Percentiles rank a stretch among this genome's conserved stretches.
These are phyloP conservation scores for Drosophila nigrodunni DNA, from an alignment of 1,140 invertebrate species.

Conservation along the genomic window DNA sequence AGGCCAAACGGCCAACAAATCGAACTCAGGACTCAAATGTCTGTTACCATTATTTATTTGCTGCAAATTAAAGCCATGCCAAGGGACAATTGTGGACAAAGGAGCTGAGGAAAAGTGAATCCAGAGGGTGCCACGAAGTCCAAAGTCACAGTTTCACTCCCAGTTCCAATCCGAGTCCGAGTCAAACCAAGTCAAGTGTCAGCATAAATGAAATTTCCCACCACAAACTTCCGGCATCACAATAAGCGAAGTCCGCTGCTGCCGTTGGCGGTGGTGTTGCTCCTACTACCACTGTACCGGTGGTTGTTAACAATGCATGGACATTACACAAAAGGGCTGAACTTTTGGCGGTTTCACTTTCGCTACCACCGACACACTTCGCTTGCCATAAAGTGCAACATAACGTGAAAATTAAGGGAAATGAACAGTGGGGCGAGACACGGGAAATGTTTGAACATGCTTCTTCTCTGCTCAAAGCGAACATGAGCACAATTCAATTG, in stretches of 20 bases:
- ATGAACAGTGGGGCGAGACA: not conserved
- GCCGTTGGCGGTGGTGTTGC: not conserved
- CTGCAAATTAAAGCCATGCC: constrained; percentile 72
- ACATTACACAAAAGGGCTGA: constrained; percentile 59
- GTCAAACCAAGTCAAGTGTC: constrained; percentile 74
- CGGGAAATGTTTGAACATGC: constrained; percentile 55
- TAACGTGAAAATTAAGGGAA: constrained; percentile 40
- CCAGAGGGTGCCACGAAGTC: not conserved
- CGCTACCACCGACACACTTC: constrained; percentile 49
- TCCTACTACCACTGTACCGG: constrained; percentile 3
- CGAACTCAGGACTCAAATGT: constrained; percentile 60
- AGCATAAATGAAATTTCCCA: constrained; percentile 83
- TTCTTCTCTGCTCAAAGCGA: constrained; percentile 32
- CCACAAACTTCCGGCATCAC: constrained; percentile 74
- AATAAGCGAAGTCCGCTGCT: constrained; percentile 19
- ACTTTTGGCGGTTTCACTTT: constrained; percentile 74
- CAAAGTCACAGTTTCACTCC: not conserved
- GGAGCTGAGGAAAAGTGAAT: constrained; percentile 6
- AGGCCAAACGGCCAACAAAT: constrained; percentile 67
- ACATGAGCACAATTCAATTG: constrained; percentile 71
- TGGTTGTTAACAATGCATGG: constrained; percentile 70
- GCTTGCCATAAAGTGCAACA: constrained; percentile 51
- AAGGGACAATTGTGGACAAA: constrained; percentile 7
- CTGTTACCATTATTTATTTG: constrained; percentile 79
- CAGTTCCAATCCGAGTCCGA: not conserved